Evolutionary conservation across 2,888 invertebrate genomes (phyloP), one percentile per base, ranked within the genome.

Genomic region (Hyppa rectilinea): DNA sequence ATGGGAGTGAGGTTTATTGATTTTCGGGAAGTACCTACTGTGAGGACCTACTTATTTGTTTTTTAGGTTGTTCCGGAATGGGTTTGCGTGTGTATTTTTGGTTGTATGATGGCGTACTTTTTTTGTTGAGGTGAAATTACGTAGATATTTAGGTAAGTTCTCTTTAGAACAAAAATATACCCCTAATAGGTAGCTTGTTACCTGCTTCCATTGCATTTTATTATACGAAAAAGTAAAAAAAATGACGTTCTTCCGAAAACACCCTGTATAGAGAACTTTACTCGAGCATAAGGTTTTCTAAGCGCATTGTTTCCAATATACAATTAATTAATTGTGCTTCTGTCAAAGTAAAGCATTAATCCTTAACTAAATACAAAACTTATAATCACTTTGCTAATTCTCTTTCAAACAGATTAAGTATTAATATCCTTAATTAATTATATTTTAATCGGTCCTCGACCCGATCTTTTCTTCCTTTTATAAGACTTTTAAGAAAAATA

Each of bases 1-100:
- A 29, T 58, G 14, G 45, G 45, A 49, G 26, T 47, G 20, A 36
- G 38, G 45, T 20, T 36, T 58, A 58, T 80, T 64, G 75, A 65
- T 64, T 56, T 53, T 60, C 14, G 26, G 17, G 26, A 36, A 4
- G 20, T 10, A 52, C n/a, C n/a, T n/a, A n/a, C 36, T 10, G 12
- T 43, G 47, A 31, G 29, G 40, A 47, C 14, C 47, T 34, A 47
- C 17, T 47, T 23, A 23, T 17, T 23, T 31, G 0, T 70, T 5
- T 38, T 34, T 26, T 6, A 5, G 9, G 4, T n/a, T 36, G 10
- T n/a, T 23, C 5, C 12, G 31, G 17, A 36, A 17, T 59, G 6
- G 7, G 31, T 4, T 26, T 26, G n/a, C 17, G 5, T 29, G 4
- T 3, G 14, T 17, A 14, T n/a, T 58, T 29, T 36, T 14, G 14